phyloP scores from a whole-genome alignment of 2,888 invertebrate genomes.

The Protodeltote pygarga region DNA sequence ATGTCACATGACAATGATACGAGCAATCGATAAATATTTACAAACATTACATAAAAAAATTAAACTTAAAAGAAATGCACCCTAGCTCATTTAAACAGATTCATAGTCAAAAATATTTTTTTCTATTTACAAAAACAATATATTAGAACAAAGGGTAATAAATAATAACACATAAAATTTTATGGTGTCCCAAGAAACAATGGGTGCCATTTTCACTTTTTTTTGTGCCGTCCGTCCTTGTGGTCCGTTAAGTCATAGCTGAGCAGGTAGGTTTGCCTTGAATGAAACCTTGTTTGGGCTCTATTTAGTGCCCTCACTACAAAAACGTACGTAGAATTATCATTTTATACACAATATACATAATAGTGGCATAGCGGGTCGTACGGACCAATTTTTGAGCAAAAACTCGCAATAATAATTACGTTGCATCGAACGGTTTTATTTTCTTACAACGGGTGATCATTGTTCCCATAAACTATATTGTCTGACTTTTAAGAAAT shows the following conservation, averaged over 20 bases:
- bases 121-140: conserved; percentile 36
- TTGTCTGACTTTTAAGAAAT: no score
- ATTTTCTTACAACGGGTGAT: not conserved
- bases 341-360: conserved; percentile 41
- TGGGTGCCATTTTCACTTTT: conserved; percentile 65
- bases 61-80: conserved; percentile 3
- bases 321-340: conserved; percentile 41
- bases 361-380: conserved; percentile 20
- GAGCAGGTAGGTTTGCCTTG: conserved; percentile 64
- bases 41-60: not conserved
- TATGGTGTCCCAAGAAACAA: conserved; percentile 71
- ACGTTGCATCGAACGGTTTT: not conserved
- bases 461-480: not conserved
- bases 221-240: conserved; percentile 62
- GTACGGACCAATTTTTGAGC: conserved; percentile 33
- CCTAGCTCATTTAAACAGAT: conserved; percentile 13
- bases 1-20: no score
- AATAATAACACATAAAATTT: conserved; percentile 65
- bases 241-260: conserved; percentile 60
- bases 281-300: conserved; percentile 53
- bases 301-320: conserved; percentile 32
- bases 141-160: conserved; percentile 67
- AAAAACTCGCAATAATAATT: conserved; percentile 26
- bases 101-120: conserved; percentile 34
- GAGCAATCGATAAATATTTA: no score